Evolutionary conservation across 1,140 invertebrate species (phyloP), one percentile per base, ranked within the genome.

Genomic region (Portunus trituberculatus): DNA sequence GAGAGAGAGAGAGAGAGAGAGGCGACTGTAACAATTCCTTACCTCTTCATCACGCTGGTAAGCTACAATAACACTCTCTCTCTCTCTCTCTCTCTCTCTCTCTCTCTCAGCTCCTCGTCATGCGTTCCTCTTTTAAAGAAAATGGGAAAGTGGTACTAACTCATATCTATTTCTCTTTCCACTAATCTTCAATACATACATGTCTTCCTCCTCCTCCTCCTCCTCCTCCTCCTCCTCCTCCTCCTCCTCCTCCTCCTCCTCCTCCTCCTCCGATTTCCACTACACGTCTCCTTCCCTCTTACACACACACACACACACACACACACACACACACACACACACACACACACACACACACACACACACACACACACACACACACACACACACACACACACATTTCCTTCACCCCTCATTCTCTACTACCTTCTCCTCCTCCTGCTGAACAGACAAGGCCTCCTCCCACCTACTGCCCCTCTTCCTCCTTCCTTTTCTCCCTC

Each of bases 331-430:
- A 67, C 90, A 91, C 90, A 67, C 48, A 91, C 90, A 67, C 90
- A 91, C 90, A 91, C 90, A 91, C 90, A 91, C 90, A 91, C 90
- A 67, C 90, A 91, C 90, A 91, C 90, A 91, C 90, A 91, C 90
- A 91, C 90, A 91, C 90, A 91, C 90, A 67, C 90, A 91, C 90
- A 91, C 90, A 67, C 48, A 91, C 90, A 91, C 46, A 67, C 48
- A 91, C 90, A 91, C 90, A 67, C 46, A 91, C 90, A 91, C 90
- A 91, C 90, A 91, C 90, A 91, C 90, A 91, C 90, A 52, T 31
- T 7, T 20, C 20, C 90, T 25, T 32, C 31, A 48, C 45, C 46
- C 31, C 90, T 52, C 90, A 76, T 76, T n/a, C 67, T 76, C 67
- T 76, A 2, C 67, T n/a, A 20, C 76, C 82, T 52, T 25, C 91